Base-by-base conservation (phyloP, 2,113 vertebrate genomes). In the Callopanchax toddi region DNA sequence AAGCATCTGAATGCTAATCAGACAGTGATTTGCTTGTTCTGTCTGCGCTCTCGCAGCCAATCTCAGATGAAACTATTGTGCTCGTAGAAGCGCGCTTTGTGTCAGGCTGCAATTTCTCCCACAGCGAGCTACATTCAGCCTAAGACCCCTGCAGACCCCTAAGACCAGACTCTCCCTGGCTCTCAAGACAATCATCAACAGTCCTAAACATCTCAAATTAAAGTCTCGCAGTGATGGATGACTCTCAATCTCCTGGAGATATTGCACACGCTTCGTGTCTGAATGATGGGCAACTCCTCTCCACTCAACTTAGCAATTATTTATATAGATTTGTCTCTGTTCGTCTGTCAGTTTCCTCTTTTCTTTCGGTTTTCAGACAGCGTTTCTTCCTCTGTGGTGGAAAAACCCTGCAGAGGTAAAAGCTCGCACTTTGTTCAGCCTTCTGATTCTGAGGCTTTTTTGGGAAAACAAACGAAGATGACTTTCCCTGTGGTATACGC, bases 171-270 rank as follows among this genome's bases (percentile, higher is more conserved):
- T 59, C 71, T 68, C 40, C 50, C 68, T 25, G 11, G 53, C 68
- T 69, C 75, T 63, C 77, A 11, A 78, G 64, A 87, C 79, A 82
- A 87, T 89, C 86, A 88, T 67, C 85, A 70, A 78, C 80, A 67
- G 75, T 80, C 63, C 87, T 90, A 91, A 90, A 90, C 84, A 91
- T 82, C 85, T 83, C 80, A 79, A 90, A 92, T 93, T 87, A 93
- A 86, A 85, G 87, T 87, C 74, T 70, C 55, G 71, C 79, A 16
- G 87, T 92, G 89, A 91, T 91, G 88, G 87, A 91, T 90, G 87
- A 86, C 71, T 76, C 69, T 86, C 86, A 78, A 55, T 88, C 88
- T 85, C 26, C 61, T 51, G 79, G 67, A 89, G 87, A 91, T 91
- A 91, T 92, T 92, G 88, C 78, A 63, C 84, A 86, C 51, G 50